These are phyloP conservation scores for Oophaga pumilio DNA, from an alignment of 2,113 vertebrate species.

Conservation along the genomic window DNA sequence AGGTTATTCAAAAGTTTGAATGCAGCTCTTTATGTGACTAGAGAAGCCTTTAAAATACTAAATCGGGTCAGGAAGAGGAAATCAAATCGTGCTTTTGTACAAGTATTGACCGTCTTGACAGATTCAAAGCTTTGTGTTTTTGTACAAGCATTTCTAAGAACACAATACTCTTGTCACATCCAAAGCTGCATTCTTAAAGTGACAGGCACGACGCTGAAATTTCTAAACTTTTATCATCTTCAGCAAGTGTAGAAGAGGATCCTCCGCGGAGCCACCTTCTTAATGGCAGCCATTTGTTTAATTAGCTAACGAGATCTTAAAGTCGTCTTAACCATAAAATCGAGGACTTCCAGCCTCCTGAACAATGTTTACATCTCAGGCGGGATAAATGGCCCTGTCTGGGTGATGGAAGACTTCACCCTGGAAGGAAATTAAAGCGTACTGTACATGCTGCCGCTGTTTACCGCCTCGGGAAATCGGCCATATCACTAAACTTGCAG, in stretches of 20 bases:
- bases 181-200: background rate
- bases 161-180: no score
- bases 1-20: no score
- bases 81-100: background rate
- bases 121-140: no score
- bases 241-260: background rate
- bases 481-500: background rate
- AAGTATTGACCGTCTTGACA: no score
- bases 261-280: background rate
- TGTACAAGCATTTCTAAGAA: no score
- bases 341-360: slow-evolving; percentile 27
- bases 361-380: slow-evolving; percentile 38
- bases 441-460: background rate
- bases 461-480: slow-evolving; percentile 10
- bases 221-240: background rate
- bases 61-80: no score
- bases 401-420: slow-evolving; percentile 43
- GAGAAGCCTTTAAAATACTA: no score
- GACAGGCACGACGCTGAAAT: background rate
- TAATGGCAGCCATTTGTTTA: slow-evolving; percentile 39
- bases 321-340: slow-evolving; percentile 34
- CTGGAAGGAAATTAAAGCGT: slow-evolving; percentile 8
- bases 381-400: slow-evolving; percentile 45
- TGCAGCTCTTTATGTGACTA: no score
- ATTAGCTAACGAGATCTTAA: slow-evolving; percentile 24